These are phyloP conservation scores for Actinopyga echinites DNA, from an alignment of 53 echinoderm and acorn worm genomes.

Conservation along the genomic window DNA sequence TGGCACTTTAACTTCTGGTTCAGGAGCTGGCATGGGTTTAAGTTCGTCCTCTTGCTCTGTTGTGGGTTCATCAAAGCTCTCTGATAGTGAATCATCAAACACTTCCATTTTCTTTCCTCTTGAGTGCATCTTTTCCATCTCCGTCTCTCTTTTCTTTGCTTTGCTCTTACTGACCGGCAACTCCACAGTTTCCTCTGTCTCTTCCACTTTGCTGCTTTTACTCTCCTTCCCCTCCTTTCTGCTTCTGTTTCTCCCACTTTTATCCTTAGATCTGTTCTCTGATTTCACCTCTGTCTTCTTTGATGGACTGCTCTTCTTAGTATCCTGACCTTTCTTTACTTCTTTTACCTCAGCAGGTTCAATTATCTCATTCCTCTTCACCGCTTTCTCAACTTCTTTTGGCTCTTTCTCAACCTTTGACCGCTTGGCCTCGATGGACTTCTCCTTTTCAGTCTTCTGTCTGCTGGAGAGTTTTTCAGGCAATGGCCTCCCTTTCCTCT, in stretches of 20 bases:
- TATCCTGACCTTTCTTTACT: neutral
- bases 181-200: constrained; percentile 38
- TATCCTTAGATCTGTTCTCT: constrained; percentile 21
- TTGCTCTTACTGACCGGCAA: constrained; percentile 30
- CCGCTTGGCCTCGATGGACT: neutral
- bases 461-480: neutral
- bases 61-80: neutral
- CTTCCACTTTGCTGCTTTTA: constrained; percentile 42
- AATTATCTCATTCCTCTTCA: neutral
- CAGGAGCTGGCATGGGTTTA: neutral
- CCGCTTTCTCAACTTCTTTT: constrained; percentile 12
- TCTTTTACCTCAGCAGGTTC: neutral
- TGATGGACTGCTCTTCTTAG: constrained; percentile 26
- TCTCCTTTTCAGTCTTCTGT: neutral
- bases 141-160: constrained; percentile 11
- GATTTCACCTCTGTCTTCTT: constrained; percentile 35
- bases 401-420: constrained; percentile 4
- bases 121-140: constrained; percentile 11
- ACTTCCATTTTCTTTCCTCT: neutral
- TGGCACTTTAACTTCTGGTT: constrained; percentile 29
- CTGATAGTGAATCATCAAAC: neutral
- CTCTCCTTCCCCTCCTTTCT: constrained; percentile 60
- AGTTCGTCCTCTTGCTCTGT: constrained; percentile 48
- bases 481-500: neutral
- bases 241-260: constrained; percentile 42